phyloP scores from a whole-genome alignment of 2,797 vertebrate genomes.

The Parotocinclus haroldoi region DNA sequence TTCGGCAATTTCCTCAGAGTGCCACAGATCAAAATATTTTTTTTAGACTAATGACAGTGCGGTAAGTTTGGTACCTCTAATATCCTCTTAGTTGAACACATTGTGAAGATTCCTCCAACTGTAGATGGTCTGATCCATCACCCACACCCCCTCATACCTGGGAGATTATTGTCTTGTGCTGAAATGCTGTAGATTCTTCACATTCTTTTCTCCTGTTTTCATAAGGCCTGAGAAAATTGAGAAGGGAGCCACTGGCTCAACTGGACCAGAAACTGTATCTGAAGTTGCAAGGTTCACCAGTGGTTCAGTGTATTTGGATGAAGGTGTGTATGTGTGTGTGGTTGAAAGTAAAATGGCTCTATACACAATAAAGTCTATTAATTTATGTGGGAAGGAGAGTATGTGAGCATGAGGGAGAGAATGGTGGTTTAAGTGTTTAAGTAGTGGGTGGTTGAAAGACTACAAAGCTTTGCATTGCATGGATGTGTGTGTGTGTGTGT shows the following conservation, averaged over 20 bases:
- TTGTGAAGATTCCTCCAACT: conserved; percentile 48
- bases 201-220: conserved; percentile 57
- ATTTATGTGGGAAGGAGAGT: conserved; percentile 33
- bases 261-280: conserved; percentile 45
- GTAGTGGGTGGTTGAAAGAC: conserved; percentile 18
- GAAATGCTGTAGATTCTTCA: conserved; percentile 48
- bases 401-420: conserved; percentile 14
- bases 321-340: conserved; percentile 16
- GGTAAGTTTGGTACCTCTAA: conserved; percentile 32
- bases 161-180: conserved; percentile 48
- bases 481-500: conserved; percentile 8
- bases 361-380: conserved; percentile 16
- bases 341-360: conserved; percentile 11
- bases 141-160: conserved; percentile 52
- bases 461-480: conserved; percentile 14
- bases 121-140: conserved; percentile 37
- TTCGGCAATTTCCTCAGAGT: conserved; percentile 15
- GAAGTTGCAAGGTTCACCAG: conserved; percentile 39
- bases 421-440: conserved; percentile 22
- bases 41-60: conserved; percentile 39
- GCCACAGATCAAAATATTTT: conserved; percentile 31
- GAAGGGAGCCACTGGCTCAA: conserved; percentile 39
- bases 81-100: conserved; percentile 43
- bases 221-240: conserved; percentile 51
- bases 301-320: conserved; percentile 46